Percentiles rank a stretch among this genome's conserved stretches.
Conservation (phyloP, 1,140 invertebrate genomes). For the Amphibalanus amphitrite region DNA sequence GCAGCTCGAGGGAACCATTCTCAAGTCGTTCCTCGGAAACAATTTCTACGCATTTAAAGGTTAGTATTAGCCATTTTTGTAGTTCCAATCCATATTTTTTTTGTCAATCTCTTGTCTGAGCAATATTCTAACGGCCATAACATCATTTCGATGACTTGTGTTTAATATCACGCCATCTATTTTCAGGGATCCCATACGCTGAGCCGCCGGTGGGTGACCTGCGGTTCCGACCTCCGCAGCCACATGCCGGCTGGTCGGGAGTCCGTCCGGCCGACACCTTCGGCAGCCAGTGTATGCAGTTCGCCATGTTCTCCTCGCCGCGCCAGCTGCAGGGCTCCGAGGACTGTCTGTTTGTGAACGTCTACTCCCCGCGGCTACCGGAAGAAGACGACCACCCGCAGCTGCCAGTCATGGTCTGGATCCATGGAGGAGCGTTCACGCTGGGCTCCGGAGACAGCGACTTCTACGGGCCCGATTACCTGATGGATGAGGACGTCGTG, state of each 20-base stretch:
- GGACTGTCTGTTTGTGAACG: constrained; percentile 50
- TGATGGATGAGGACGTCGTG: constrained; percentile 78
- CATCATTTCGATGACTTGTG: too few relatives aligned
- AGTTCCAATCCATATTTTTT: too few relatives aligned
- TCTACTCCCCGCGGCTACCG: constrained; percentile 37
- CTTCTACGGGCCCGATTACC: constrained; percentile 80
- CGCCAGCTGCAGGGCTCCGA: constrained; percentile 35
- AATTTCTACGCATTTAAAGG: too few relatives aligned
- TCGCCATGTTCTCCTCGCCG: constrained; percentile 34
- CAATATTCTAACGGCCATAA: too few relatives aligned
- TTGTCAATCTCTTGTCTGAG: too few relatives aligned
- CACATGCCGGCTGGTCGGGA: constrained; percentile 26
- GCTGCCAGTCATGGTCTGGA: constrained; percentile 91
- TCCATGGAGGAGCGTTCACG: constrained; percentile 89
- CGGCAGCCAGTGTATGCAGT: constrained; percentile 27
- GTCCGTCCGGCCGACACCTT: constrained; percentile 18
- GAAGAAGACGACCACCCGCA: constrained; percentile 26
- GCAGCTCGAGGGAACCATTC: too few relatives aligned
- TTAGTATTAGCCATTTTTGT: too few relatives aligned
- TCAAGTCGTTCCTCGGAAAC: too few relatives aligned
- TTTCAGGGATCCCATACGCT: constrained; percentile 34
- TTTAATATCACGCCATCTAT: too few relatives aligned
- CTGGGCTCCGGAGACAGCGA: constrained; percentile 70
- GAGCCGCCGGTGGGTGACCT: constrained; percentile 35
- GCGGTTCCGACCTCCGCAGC: constrained; percentile 33